Base-by-base conservation (phyloP, 2,113 vertebrate species). In the Leucopsar rothschildi region DNA sequence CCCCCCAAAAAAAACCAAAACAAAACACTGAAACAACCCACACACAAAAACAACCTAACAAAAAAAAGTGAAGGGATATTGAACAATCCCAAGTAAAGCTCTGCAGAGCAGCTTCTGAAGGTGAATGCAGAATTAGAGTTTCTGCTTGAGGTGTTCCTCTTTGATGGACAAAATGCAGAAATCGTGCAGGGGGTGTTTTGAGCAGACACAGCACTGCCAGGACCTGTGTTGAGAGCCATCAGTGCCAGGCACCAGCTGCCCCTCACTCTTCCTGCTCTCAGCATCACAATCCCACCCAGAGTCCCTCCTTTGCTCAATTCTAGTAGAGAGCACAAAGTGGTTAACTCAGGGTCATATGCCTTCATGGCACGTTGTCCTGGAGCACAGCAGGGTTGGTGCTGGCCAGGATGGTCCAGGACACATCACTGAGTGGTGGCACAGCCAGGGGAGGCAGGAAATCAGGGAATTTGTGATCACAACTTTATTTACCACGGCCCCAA, bases 401-500 rank as follows among this genome's bases (percentile, higher is more conserved):
- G 31, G 27, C 60, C 64, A 52, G 9, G 19, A 13, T 8, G 42
- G 35, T 3, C 45, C 73, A 61, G 69, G 28, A 4, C 56, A 49
- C 40, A n/a, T 2, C 45, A n/a, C 12, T 3, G 29, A 33, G 31
- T 5, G 65, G 12, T 47, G 47, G 52, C 39, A 35, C 37, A 19
- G 77, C 60, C 37, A 42, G 10, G 19, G 16, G 1, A 73, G 52
- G 18, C 16, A 61, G 50, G 47, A 59, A 60, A 68, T 7, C 44
- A 37, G 11, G 8, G 23, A 37, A 53, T 50, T 35, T 21, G 29
- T 28, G 31, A 14, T 37, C 55, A 47, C 45, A 56, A 0, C 22
- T 5, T 24, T 12, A 4, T n/a, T 25, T 7, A 4, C 5, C 45
- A 15, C 3, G 0, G n/a, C 37, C 60, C 28, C 5, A 1, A 2